phyloP scores from a whole-genome alignment of 2,797 vertebrate genomes.

The Cheirogaleus major region DNA sequence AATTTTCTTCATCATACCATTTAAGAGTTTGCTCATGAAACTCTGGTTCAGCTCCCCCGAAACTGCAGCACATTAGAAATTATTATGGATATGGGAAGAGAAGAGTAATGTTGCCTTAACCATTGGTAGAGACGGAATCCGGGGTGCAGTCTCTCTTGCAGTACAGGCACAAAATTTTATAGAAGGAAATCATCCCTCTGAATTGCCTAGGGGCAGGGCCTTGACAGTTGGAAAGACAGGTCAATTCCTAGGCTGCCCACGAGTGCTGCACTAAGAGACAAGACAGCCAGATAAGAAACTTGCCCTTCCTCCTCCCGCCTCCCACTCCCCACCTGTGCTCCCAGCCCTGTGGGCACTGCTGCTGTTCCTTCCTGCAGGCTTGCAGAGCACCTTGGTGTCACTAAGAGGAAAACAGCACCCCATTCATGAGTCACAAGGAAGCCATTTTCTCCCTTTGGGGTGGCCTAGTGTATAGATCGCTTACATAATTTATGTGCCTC shows the following conservation, averaged over 20 bases:
- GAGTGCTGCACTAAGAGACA: neutral
- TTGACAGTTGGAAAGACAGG: neutral
- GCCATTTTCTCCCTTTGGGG: neutral
- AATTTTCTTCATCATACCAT: neutral
- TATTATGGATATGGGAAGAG: neutral
- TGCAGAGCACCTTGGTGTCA: neutral
- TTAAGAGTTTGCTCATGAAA: neutral
- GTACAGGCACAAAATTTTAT: neutral
- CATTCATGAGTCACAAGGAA: neutral
- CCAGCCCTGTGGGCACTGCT: too few species aligned
- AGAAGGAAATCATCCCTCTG: neutral
- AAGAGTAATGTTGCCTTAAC: neutral
- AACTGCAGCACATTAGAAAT: neutral
- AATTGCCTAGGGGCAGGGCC: neutral
- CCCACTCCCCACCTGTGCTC: neutral
- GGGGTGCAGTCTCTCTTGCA: rapidly evolving
- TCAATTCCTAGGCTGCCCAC: neutral
- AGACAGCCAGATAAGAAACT: neutral
- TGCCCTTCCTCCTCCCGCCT: neutral
- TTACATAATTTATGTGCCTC: conserved; percentile 62
- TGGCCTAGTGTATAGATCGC: neutral
- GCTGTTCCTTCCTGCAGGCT: neutral
- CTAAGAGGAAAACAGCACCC: neutral
- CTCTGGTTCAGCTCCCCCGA: neutral
- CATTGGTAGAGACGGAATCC: neutral